Conservation (phyloP, 2,888 invertebrate genomes). For the Suillia variegata region DNA sequence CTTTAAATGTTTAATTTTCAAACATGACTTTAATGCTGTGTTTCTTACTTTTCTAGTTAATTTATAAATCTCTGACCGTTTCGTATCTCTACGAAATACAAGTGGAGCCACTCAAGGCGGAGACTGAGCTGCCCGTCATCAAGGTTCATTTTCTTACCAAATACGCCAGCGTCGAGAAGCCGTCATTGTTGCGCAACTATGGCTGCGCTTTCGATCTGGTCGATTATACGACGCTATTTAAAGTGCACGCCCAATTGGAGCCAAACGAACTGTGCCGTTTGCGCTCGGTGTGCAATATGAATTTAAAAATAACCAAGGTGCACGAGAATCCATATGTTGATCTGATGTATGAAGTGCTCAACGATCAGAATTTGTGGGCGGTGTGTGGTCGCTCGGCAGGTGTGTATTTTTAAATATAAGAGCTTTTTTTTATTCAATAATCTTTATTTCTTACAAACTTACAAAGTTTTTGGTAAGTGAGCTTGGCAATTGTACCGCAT, state of each 20-base stretch:
- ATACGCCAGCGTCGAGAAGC: slow-evolving; percentile 62
- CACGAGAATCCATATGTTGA: slow-evolving; percentile 59
- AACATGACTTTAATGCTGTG: background rate
- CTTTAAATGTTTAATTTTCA: slow-evolving; percentile 4
- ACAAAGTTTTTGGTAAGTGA: background rate
- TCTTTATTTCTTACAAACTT: too few species aligned
- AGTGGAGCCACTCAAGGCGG: slow-evolving; percentile 68
- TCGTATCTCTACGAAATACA: slow-evolving; percentile 85
- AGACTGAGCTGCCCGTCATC: slow-evolving; percentile 65
- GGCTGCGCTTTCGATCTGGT: slow-evolving; percentile 78
- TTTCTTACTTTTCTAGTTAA: slow-evolving; percentile 67
- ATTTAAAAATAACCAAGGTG: slow-evolving; percentile 73
- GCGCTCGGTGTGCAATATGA: slow-evolving; percentile 84
- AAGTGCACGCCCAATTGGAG: slow-evolving; percentile 71
- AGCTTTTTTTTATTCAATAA: background rate
- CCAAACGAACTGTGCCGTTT: slow-evolving; percentile 87
- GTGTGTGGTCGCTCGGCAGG: slow-evolving; percentile 90
- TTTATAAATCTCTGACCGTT: slow-evolving; percentile 75
- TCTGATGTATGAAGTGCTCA: slow-evolving; percentile 92
- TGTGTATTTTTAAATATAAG: slow-evolving; percentile 40
- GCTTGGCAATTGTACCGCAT: background rate
- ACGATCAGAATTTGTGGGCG: slow-evolving; percentile 93
- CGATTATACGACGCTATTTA: slow-evolving; percentile 86
- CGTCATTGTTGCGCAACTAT: slow-evolving; percentile 61
- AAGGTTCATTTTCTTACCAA: slow-evolving; percentile 70